A percentile compares a stretch with the other conserved stretches of the same genome.
Conservation (phyloP, 2,113 vertebrate species). For the Pteruthius melanotis region DNA sequence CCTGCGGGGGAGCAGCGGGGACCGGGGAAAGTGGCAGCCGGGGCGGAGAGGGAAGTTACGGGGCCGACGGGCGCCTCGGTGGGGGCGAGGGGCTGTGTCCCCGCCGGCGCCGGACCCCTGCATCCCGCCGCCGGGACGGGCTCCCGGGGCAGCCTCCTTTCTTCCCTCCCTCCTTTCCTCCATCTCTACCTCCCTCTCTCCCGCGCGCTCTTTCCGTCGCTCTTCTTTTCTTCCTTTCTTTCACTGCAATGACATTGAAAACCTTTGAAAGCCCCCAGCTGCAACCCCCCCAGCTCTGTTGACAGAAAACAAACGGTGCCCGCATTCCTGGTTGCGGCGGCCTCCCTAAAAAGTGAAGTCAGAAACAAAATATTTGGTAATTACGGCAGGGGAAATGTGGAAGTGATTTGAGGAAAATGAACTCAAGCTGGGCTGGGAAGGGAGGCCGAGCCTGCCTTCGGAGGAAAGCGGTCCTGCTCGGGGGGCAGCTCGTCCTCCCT, state of each 20-base stretch:
- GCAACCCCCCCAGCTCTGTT: conserved; percentile 29
- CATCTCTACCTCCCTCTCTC: background rate
- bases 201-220: background rate
- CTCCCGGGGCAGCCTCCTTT: background rate
- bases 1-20: background rate
- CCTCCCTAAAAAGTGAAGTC: conserved; percentile 74
- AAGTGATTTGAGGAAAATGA: conserved; percentile 74
- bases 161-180: too few species aligned
- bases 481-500: background rate
- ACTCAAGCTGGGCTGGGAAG: conserved; percentile 63
- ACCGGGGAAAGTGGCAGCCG: background rate
- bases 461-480: conserved; percentile 49
- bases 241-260: conserved; percentile 45
- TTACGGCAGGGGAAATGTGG: conserved; percentile 74
- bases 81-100: background rate
- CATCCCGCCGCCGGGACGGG: background rate
- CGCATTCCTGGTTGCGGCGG: conserved; percentile 41
- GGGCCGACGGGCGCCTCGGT: background rate
- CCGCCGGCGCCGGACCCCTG: background rate
- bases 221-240: background rate
- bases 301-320: conserved; percentile 60
- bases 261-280: background rate
- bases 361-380: conserved; percentile 76
- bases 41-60: background rate
- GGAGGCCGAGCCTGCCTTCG: conserved; percentile 59